Base-by-base conservation (phyloP, 2,797 vertebrate species). In the Sebastes oblongus region DNA sequence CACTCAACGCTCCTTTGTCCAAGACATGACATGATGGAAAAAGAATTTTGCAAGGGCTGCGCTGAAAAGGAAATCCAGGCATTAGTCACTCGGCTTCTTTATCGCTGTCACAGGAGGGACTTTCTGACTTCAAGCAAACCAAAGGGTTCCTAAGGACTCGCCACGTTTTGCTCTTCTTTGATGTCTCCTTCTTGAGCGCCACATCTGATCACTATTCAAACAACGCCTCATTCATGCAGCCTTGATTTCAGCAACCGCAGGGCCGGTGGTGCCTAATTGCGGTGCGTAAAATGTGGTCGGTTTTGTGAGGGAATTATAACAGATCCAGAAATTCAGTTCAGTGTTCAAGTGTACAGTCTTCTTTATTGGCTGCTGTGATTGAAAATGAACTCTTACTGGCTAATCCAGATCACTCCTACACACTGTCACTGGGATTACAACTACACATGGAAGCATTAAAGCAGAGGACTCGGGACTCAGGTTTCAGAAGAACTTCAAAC, bases 21-120 rank as follows among this genome's bases (percentile, higher is more conserved):
- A 88, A 90, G 73, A 87, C 73, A 81, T 90, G 86, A 91, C 75
- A 83, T 79, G 82, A 84, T 92, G 92, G 92, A 92, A 94, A 93
- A 93, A 82, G 60, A 58, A 70, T 92, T 89, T 82, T 62, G 29
- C 34, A 6, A 66, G 68, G 80, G 66, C 66, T 86, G 68, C n/a
- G 68, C 80, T 70, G 75, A 85, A 86, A 90, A 91, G 88, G 72
- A 86, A 89, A 91, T 90, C 88, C 89, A 88, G 80, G 77, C 78
- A 84, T 91, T 92, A 90, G 67, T 91, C 76, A 86, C 64, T 73
- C 9, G 82, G 68, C 76, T 74, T 29, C 75, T 81, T 86, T 46
- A 85, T 34, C 27, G 65, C 75, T 84, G 84, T 88, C 80, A 86
- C 67, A 86, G 73, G 62, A 88, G 81, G 78, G 80, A 84, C 84